Conservation (phyloP, 2,797 vertebrate genomes). For the Syngnathus acus region DNA sequence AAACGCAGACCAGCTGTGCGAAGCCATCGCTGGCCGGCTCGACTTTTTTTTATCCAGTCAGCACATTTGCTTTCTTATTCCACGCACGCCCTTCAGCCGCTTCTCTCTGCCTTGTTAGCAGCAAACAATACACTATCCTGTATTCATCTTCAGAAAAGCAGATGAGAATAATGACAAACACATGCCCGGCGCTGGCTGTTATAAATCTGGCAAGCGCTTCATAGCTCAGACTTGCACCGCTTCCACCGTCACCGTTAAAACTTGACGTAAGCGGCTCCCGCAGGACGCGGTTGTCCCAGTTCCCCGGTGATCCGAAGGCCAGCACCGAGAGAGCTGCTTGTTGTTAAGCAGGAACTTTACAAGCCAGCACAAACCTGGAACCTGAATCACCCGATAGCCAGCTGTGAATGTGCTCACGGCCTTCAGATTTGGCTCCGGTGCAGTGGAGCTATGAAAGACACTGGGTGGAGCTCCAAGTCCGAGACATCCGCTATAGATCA, state of each 20-base stretch:
- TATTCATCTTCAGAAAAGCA: slow-evolving; percentile 26
- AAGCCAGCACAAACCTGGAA: slow-evolving; percentile 39
- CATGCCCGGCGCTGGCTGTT: slow-evolving; percentile 39
- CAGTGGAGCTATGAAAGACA: slow-evolving; percentile 33
- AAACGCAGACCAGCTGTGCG: slow-evolving; percentile 31
- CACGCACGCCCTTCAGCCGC: slow-evolving; percentile 27
- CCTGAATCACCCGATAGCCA: slow-evolving; percentile 46
- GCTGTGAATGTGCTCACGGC: slow-evolving; percentile 61
- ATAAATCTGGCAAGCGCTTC: slow-evolving; percentile 23
- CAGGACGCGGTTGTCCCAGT: slow-evolving; percentile 14
- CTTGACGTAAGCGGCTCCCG: slow-evolving; percentile 24
- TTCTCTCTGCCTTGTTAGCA: slow-evolving; percentile 27
- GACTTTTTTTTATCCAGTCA: slow-evolving; percentile 13
- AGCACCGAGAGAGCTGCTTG: slow-evolving; percentile 21
- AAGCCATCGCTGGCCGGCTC: slow-evolving; percentile 28
- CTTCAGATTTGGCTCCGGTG: slow-evolving; percentile 47
- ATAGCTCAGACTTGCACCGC: slow-evolving; percentile 31
- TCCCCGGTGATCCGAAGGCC: slow-evolving; percentile 5
- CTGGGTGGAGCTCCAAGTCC: slow-evolving; percentile 40
- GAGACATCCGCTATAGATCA: slow-evolving; percentile 34
- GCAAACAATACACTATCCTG: slow-evolving; percentile 15
- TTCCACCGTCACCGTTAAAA: slow-evolving; percentile 27
- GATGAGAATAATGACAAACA: slow-evolving; percentile 42
- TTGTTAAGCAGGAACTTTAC: slow-evolving; percentile 35
- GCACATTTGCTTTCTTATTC: slow-evolving; percentile 26